Percentiles rank a stretch among this genome's conserved stretches.
Evolutionary conservation across 1,140 invertebrate genomes (phyloP).

Genomic region (Drosophila saltans): DNA sequence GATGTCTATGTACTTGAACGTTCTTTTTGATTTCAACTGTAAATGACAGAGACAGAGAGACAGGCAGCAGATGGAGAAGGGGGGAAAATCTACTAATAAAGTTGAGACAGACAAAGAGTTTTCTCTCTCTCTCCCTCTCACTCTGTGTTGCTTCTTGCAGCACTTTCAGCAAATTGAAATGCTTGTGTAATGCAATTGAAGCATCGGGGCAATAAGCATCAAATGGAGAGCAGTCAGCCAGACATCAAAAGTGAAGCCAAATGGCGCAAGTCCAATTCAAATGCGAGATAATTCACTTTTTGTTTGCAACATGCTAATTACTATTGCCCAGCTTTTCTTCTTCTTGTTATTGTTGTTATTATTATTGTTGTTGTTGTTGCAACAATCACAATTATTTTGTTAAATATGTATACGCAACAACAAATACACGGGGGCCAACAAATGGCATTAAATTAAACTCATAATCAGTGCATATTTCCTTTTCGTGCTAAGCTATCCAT

Average conservation of each 20-base stretch:
- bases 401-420: constrained; percentile 31
- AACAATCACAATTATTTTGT: constrained; percentile 28
- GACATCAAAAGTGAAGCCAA: constrained; percentile 28
- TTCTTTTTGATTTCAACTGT: constrained; percentile 5
- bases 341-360: constrained; percentile 3
- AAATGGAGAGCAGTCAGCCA: background rate
- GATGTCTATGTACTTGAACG: background rate
- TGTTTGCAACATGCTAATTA: constrained; percentile 61
- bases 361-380: constrained; percentile 29
- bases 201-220: background rate
- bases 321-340: constrained; percentile 18
- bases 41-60: background rate
- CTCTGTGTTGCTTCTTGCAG: background rate
- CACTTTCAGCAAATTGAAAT: constrained; percentile 41
- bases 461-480: constrained; percentile 59
- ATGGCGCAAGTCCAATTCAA: constrained; percentile 59
- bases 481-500: constrained; percentile 13
- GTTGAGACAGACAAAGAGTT: background rate
- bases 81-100: background rate
- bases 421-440: constrained; percentile 9
- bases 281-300: constrained; percentile 41
- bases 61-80: background rate
- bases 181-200: constrained; percentile 31
- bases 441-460: constrained; percentile 44
- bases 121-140: background rate